phyloP scores from a whole-genome alignment of 1,140 invertebrate genomes.

The Bombus superbus region DNA sequence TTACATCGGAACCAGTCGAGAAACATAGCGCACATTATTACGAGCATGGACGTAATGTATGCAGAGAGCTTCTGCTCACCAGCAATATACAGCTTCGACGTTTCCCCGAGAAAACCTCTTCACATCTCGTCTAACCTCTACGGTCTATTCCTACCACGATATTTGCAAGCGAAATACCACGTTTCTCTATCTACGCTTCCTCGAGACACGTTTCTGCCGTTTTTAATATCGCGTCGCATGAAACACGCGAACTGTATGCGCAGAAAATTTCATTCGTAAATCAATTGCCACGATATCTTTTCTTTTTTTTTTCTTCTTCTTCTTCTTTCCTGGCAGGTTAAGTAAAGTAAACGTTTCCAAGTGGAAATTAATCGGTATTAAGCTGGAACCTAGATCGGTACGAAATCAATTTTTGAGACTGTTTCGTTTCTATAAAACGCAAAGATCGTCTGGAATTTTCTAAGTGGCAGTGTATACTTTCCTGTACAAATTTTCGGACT shows the following conservation, averaged over 20 bases:
- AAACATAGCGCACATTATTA: slow-evolving; percentile 41
- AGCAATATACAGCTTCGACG: slow-evolving; percentile 16
- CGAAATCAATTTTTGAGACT: too few species aligned
- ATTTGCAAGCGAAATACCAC: slow-evolving; percentile 30
- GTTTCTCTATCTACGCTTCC: slow-evolving; percentile 30
- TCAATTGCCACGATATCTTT: background rate
- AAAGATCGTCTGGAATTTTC: too few species aligned
- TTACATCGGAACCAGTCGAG: slow-evolving; percentile 25
- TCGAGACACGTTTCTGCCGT: background rate
- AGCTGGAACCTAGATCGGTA: too few species aligned
- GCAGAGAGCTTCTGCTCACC: slow-evolving; percentile 23
- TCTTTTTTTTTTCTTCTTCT: background rate
- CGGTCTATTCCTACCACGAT: background rate
- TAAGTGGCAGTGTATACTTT: too few species aligned
- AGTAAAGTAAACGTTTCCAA: too few species aligned
- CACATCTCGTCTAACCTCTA: background rate
- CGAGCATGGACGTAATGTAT: slow-evolving; percentile 17
- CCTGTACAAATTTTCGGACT: too few species aligned
- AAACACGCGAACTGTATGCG: background rate
- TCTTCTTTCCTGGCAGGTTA: background rate
- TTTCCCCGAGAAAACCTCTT: slow-evolving; percentile 46
- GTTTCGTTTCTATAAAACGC: too few species aligned
- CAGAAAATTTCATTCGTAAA: too few species aligned
- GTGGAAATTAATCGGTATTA: too few species aligned
- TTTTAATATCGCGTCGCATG: background rate